Evolutionary conservation across 2,113 vertebrate genomes (phyloP).

Genomic region (Dipodomys merriami): DNA sequence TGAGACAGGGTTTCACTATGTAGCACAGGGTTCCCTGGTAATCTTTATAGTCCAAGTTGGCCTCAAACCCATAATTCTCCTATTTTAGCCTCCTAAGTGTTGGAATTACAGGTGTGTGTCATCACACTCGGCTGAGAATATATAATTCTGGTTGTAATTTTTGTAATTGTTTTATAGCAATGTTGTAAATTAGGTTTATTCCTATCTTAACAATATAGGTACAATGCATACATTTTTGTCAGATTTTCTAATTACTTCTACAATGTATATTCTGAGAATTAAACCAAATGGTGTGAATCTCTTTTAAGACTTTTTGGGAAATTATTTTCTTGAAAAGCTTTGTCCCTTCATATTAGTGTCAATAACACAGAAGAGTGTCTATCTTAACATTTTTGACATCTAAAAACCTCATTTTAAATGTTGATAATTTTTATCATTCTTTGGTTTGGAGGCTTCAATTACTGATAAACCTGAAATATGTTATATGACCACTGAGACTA

Average conservation of each 20-base stretch:
- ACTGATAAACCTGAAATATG: not conserved
- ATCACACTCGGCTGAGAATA: not conserved
- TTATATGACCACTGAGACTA: not conserved
- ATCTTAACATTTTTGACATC: not conserved
- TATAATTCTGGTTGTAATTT: not conserved
- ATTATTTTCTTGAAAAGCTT: not conserved
- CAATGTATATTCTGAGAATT: not conserved
- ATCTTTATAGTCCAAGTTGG: no score
- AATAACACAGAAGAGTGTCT: not conserved
- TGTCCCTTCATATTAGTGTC: not conserved
- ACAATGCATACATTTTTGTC: not conserved
- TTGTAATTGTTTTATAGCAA: not conserved
- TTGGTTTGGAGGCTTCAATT: not conserved
- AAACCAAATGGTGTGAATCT: not conserved
- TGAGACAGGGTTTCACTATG: not conserved
- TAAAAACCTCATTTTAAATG: conserved; percentile 16
- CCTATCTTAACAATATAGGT: not conserved
- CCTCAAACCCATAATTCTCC: no score
- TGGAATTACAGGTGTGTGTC: not conserved
- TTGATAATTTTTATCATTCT: not conserved
- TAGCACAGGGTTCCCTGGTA: accelerated
- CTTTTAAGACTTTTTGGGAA: not conserved
- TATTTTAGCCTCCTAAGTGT: no score
- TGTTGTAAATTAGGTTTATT: not conserved
- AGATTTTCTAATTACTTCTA: conserved; percentile 3